Evolutionary conservation across 2,113 vertebrate species (phyloP), one percentile per base, ranked within the genome.

Genomic region (Gopherus flavomarginatus): DNA sequence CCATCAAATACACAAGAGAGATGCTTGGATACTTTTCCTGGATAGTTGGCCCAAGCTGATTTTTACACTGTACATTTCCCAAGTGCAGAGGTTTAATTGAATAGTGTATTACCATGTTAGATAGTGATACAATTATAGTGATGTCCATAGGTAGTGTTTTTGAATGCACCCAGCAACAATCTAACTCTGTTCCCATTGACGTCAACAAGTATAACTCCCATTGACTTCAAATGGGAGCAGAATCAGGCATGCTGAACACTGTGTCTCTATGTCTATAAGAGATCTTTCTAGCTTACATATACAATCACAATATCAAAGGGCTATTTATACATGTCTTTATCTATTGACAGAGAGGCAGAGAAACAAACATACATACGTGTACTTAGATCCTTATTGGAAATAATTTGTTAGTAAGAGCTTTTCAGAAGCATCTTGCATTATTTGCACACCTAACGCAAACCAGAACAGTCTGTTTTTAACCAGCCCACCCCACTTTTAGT

Each of bases 131-230:
- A 49, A 27, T 26, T 11, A 44, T 17, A 44, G n/a, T 44, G n/a
- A 24, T 44, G 24, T 13, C n/a, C 11, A 77, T 26, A 22, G 72
- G 14, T 14, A 82, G 53, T n/a, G 24, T 94, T 95, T 96, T 88
- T 50, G 17, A 95, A 96, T 93, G 87, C 80, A 92, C 86, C 79
- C 89, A 94, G 21, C 22, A 22, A 16, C 89, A 93, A 87, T 93
- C 94, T 92, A 85, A 92, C 85, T 90, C 82, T 88, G 95, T 49
- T 95, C 84, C 65, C 82, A 82, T 22, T 89, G 77, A 59, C 81
- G 19, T 52, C 44, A 47, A 75, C 69, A 90, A 38, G 65, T n/a
- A 16, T n/a, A 65, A 65, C 7, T n/a, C 31, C 62, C 31, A 65
- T n/a, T 65, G 31, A 65, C 31, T 65, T 65, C 62, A 69, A 69